These are phyloP conservation scores for Mamestra brassicae DNA, from an alignment of 2,888 invertebrate genomes.

Conservation along the genomic window DNA sequence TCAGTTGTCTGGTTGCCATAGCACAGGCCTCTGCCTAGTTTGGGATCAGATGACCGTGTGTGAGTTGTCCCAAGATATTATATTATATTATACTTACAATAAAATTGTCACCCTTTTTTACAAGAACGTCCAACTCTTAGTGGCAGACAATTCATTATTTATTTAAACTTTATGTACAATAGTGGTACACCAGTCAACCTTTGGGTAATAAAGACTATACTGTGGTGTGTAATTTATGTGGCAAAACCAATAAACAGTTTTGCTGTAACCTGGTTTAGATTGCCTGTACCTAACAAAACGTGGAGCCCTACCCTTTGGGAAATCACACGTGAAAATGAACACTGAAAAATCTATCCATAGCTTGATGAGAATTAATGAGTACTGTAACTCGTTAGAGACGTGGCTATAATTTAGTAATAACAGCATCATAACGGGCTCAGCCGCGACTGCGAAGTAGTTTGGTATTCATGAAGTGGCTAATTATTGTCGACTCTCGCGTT, in stretches of 20 bases:
- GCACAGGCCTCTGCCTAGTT: too few relatives aligned
- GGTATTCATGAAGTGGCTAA: slow-evolving; percentile 70
- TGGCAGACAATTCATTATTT: too few relatives aligned
- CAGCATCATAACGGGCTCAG: slow-evolving; percentile 45
- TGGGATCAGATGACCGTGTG: too few relatives aligned
- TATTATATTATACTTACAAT: too few relatives aligned
- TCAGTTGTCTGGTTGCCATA: too few relatives aligned
- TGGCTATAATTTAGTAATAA: slow-evolving; percentile 56
- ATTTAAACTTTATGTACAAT: too few relatives aligned
- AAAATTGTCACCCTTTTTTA: too few relatives aligned
- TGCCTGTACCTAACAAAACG: slow-evolving; percentile 4
- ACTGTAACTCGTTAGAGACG: slow-evolving; percentile 37
- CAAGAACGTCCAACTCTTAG: too few relatives aligned
- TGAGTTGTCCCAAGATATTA: too few relatives aligned
- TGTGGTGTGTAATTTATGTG: neutral
- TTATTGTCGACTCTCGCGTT: slow-evolving; percentile 65
- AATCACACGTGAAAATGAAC: slow-evolving; percentile 49
- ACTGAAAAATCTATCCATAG: slow-evolving; percentile 54
- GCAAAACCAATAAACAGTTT: neutral
- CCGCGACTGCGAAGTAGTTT: slow-evolving; percentile 61
- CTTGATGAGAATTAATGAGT: slow-evolving; percentile 46
- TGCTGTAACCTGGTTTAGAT: neutral
- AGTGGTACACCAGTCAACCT: too few relatives aligned
- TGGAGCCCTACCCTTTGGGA: slow-evolving; percentile 42
- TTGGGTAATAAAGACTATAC: too few relatives aligned